A percentile compares a stretch with the other conserved stretches of the same genome.
Conservation (phyloP, 2,797 vertebrate species). For the Liasis olivaceus region DNA sequence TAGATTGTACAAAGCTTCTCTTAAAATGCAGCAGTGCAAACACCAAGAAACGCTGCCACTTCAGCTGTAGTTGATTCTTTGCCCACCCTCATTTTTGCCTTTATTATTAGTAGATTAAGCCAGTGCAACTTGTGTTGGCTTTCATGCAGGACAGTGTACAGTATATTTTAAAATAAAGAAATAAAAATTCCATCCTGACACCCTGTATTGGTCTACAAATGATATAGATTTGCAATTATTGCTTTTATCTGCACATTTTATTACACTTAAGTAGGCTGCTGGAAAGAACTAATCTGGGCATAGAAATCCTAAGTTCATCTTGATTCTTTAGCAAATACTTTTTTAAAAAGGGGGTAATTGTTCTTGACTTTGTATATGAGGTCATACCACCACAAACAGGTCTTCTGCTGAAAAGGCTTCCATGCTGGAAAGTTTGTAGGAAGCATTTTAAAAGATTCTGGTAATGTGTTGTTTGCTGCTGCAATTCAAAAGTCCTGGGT, state of each 20-base stretch:
- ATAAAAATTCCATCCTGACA: neutral
- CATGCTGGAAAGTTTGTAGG: neutral
- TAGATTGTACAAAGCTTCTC: neutral
- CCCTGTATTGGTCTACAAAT: neutral
- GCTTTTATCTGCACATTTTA: neutral
- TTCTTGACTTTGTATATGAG: neutral
- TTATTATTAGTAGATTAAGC: no score
- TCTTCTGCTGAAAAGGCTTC: neutral
- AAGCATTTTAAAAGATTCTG: neutral
- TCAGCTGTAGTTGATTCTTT: neutral
- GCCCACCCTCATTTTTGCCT: neutral
- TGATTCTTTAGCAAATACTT: neutral
- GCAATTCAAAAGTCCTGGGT: neutral
- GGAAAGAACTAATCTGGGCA: neutral
- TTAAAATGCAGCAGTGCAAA: neutral
- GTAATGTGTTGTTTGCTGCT: neutral
- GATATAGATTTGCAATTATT: neutral
- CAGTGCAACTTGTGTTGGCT: neutral
- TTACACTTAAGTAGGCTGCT: no score
- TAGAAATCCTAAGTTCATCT: neutral
- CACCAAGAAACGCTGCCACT: neutral
- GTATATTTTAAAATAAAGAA: neutral
- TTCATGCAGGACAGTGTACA: neutral
- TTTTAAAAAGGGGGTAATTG: neutral
- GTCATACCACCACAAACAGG: neutral